These are phyloP conservation scores for Cololabis saira DNA, from an alignment of 2,113 vertebrate genomes.

Conservation along the genomic window DNA sequence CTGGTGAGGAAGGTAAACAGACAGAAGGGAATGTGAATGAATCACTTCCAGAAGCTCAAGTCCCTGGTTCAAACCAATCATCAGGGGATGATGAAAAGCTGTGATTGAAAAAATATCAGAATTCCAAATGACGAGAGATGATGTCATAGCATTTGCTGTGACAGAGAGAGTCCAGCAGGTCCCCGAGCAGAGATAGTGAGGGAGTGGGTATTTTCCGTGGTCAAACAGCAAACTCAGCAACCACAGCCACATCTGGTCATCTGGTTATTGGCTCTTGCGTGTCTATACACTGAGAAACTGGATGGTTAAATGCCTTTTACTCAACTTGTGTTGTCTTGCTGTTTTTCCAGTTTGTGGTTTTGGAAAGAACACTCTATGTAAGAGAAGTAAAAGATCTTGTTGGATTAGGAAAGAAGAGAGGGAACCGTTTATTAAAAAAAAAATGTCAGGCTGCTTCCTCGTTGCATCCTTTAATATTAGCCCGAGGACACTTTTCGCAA, in stretches of 20 bases:
- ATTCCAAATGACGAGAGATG: conserved; percentile 43
- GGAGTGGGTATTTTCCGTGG: conserved; percentile 68
- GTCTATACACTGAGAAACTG: conserved; percentile 44
- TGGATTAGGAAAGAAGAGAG: conserved; percentile 8
- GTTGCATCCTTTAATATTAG: conserved; percentile 56
- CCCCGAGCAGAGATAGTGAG: conserved; percentile 42
- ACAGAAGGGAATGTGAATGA: conserved; percentile 40
- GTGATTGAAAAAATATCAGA: conserved; percentile 25
- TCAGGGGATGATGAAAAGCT: conserved; percentile 14
- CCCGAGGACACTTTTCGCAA: conserved; percentile 59
- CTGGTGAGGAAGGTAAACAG: conserved; percentile 41
- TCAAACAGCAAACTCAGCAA: conserved; percentile 72
- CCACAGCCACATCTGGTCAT: conserved; percentile 72
- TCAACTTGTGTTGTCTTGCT: conserved; percentile 47
- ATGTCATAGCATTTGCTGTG: conserved; percentile 52
- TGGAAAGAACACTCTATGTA: not conserved
- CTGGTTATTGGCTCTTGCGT: conserved; percentile 54
- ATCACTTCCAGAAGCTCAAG: conserved; percentile 37
- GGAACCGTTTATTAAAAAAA: conserved; percentile 38
- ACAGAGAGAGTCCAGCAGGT: conserved; percentile 20
- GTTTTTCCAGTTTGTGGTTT: conserved; percentile 40
- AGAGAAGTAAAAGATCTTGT: conserved; percentile 21
- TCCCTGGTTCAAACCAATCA: conserved; percentile 22
- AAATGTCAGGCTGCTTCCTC: conserved; percentile 59
- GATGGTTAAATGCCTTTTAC: conserved; percentile 44